phyloP scores from a whole-genome alignment of 2,888 invertebrate genomes.

The Nephrotoma appendiculata region DNA sequence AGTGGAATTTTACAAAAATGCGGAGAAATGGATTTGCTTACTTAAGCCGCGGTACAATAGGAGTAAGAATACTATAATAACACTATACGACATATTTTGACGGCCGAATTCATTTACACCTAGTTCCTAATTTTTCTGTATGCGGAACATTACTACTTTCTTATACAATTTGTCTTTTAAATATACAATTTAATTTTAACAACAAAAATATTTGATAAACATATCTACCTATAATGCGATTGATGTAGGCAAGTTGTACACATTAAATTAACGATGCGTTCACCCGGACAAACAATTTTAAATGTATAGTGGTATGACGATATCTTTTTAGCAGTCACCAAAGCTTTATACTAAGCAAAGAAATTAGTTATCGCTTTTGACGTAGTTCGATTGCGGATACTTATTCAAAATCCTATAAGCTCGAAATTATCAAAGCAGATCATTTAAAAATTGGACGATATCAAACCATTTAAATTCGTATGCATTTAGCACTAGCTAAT shows the following conservation, averaged over 20 bases:
- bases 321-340: no score
- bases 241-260: neutral
- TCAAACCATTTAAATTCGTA: no score
- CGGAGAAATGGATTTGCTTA: neutral
- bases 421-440: no score
- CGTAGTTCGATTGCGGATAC: no score
- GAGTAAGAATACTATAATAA: neutral
- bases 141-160: neutral
- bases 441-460: no score
- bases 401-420: no score
- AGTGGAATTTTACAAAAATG: neutral
- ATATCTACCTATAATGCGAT: neutral
- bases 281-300: neutral
- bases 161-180: neutral
- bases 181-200: neutral
- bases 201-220: neutral
- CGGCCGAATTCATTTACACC: neutral
- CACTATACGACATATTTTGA: neutral
- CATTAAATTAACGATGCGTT: neutral
- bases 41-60: neutral
- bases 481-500: no score
- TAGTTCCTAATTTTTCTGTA: neutral
- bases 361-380: no score
- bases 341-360: no score
- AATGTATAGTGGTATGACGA: no score